Base-by-base conservation (phyloP, 2,113 vertebrate species). In the Limanda limanda region DNA sequence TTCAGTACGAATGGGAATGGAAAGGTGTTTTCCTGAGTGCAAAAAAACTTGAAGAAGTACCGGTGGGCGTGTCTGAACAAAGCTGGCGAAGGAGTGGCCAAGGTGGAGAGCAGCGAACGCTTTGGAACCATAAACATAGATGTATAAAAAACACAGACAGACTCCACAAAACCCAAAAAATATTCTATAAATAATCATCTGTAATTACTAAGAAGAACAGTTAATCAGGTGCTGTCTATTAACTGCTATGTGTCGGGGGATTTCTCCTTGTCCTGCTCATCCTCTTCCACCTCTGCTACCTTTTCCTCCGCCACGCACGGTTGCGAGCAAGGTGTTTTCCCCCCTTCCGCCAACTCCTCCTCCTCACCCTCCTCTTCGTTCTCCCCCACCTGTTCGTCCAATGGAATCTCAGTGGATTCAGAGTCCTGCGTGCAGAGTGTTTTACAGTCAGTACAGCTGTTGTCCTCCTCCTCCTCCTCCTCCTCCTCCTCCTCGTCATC, bases 351-450 rank as follows among this genome's bases (percentile, higher is more conserved):
- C 62, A 92, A 94, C 10, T 93, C 96, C 3, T 79, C 96, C 13
- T 93, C 96, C 10, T 93, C 96, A 2, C 77, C 96, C 13, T 93
- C 96, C 0, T 95, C 95, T 14, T 96, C 96, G 31, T 95, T 97
- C 31, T 96, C 97, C 54, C 95, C 96, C 92, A 96, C 92, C 89
- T 95, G 97, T 72, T 99, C 97, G 15, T 99, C 97, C 71, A 99
- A 95, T 76, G 96, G 96, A 83, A 98, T 96, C 90, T 99, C 98
- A n/a, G 98, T 97, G 14, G 97, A 98, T 94, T 99, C 97, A 0
- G 98, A 99, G 95, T 99, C 97, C 89, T 99, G 98, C 42, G 97
- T 97, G 77, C 97, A 99, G 90, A 99, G 96, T 14, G 98, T 99
- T 94, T 99, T 99, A 77, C 96, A 97, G 94, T 99, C 97, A 88